Conservation (phyloP, 1,140 invertebrate genomes). For the Drosophila bocqueti region DNA sequence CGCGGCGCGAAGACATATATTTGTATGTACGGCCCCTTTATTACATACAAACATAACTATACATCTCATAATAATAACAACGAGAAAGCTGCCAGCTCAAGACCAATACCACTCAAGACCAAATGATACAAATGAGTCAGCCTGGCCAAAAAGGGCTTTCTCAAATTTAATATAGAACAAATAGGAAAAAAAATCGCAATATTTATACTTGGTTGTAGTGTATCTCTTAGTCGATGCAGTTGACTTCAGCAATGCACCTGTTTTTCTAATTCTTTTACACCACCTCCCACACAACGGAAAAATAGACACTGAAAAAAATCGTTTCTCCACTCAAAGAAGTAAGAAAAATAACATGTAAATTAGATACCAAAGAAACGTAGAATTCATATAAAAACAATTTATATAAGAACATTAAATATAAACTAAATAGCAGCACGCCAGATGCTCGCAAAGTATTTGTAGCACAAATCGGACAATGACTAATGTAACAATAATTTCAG, state of each 20-base stretch:
- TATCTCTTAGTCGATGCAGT: neutral
- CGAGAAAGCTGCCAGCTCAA: constrained; percentile 59
- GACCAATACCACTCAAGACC: constrained; percentile 9
- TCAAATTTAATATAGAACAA: neutral
- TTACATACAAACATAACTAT: neutral
- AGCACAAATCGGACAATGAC: neutral
- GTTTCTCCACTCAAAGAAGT: no score
- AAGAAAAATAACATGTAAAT: no score
- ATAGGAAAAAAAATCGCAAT: neutral
- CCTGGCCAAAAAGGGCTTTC: constrained; percentile 12
- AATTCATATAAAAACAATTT: neutral
- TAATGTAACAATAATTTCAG: neutral
- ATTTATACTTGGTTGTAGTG: neutral
- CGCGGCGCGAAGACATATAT: constrained; percentile 69
- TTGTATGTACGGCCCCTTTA: neutral
- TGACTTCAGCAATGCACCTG: neutral
- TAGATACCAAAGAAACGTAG: neutral
- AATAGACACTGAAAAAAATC: neutral
- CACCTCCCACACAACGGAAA: neutral
- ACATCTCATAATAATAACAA: constrained; percentile 55
- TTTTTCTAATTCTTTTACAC: constrained; percentile 2
- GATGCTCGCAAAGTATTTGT: no score
- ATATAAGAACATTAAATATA: neutral
- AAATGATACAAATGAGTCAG: constrained; percentile 19
- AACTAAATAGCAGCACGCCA: neutral